Evolutionary conservation across 2,113 vertebrate species (phyloP).

Genomic region (Halcyon malimbica): DNA sequence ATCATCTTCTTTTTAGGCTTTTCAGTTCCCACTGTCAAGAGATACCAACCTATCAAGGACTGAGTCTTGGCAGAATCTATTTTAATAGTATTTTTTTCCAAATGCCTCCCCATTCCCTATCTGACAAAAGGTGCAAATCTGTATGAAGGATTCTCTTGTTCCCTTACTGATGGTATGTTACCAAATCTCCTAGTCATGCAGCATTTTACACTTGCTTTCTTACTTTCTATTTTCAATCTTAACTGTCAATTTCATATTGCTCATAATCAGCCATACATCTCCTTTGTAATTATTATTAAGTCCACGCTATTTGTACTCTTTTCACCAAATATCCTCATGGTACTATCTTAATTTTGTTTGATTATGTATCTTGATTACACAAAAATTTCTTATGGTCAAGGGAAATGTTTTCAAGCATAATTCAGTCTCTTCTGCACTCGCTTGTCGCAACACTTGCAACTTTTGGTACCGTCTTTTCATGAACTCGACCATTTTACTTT

Average conservation of each 20-base stretch:
- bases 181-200: neutral
- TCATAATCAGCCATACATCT: neutral
- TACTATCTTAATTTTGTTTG: neutral
- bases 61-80: neutral
- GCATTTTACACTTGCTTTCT: neutral
- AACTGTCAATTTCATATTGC: neutral
- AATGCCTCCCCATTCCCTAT: neutral
- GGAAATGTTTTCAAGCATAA: neutral
- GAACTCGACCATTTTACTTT: neutral
- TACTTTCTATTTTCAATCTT: neutral
- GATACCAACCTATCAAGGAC: neutral
- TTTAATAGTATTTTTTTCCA: conserved; percentile 2
- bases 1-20: neutral
- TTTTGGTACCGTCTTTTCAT: neutral
- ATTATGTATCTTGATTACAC: neutral
- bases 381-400: neutral
- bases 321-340: neutral
- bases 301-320: neutral
- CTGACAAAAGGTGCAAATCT: neutral
- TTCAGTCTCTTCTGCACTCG: neutral
- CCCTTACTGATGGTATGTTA: neutral
- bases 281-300: neutral
- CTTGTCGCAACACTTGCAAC: neutral
- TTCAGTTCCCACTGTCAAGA: neutral
- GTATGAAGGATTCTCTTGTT: neutral